These are phyloP conservation scores for Rapana venosa DNA, from an alignment of 2,888 invertebrate species.

Conservation along the genomic window DNA sequence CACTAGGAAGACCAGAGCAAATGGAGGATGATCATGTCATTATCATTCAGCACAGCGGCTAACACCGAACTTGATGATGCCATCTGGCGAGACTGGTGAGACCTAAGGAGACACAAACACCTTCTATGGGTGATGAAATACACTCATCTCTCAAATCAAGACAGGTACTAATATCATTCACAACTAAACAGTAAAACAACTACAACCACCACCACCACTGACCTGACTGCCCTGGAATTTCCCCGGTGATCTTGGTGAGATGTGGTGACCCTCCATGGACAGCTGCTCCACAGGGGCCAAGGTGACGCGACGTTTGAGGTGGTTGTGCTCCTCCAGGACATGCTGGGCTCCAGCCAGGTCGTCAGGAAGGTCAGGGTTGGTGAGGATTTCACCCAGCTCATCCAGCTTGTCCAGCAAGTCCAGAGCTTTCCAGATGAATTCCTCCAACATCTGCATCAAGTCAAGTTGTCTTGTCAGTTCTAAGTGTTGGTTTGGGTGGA, in stretches of 20 bases:
- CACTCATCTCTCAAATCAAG: no score
- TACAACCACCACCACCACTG: neutral
- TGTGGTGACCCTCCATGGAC: slow-evolving; percentile 89
- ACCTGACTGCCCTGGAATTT: slow-evolving; percentile 61
- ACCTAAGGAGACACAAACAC: no score
- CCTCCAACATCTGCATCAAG: slow-evolving; percentile 88
- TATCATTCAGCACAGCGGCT: no score
- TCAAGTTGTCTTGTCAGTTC: no score
- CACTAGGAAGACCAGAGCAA: no score
- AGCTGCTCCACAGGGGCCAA: slow-evolving; percentile 96
- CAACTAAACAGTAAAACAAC: neutral
- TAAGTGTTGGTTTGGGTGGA: no score
- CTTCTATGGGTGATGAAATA: no score
- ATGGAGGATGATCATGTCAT: no score
- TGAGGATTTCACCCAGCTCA: slow-evolving; percentile 94
- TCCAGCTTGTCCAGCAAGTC: slow-evolving; percentile 95
- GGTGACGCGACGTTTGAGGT: slow-evolving; percentile 93
- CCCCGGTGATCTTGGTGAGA: slow-evolving; percentile 80
- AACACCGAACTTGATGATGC: no score
- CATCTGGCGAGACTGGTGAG: no score
- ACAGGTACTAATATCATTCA: no score
- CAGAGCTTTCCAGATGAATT: slow-evolving; percentile 96
- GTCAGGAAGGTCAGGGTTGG: slow-evolving; percentile 94
- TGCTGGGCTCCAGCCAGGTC: slow-evolving; percentile 95
- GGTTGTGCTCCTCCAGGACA: slow-evolving; percentile 92